Evolutionary conservation across 2,113 vertebrate species (phyloP).

Genomic region (Podarcis cretensis): DNA sequence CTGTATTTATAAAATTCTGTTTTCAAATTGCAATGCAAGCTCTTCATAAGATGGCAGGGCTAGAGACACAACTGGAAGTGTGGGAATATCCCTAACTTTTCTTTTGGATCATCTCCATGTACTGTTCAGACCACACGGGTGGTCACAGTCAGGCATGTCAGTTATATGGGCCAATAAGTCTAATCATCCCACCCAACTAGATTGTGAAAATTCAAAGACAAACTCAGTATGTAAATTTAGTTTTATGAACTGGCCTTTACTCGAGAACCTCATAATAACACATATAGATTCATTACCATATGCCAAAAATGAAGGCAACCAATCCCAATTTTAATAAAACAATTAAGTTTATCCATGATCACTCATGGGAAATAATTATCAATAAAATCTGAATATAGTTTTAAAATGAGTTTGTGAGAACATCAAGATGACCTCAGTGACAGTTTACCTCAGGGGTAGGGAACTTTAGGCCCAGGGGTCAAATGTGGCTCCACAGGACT

Average conservation of each 20-base stretch:
- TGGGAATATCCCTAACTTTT: constrained; percentile 2
- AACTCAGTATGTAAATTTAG: background rate
- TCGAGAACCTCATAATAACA: background rate
- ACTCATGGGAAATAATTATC: background rate
- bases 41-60: background rate
- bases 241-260: background rate
- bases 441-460: background rate
- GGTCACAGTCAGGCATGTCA: background rate
- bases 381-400: background rate
- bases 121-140: background rate
- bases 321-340: constrained; percentile 8
- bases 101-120: background rate
- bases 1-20: constrained; percentile 26
- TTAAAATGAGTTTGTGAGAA: background rate
- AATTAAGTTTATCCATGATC: background rate
- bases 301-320: background rate
- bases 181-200: background rate
- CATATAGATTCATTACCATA: too few species aligned
- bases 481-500: too few species aligned
- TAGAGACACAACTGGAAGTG: background rate
- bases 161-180: background rate
- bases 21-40: background rate
- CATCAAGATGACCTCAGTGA: constrained; percentile 23
- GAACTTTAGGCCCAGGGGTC: too few species aligned
- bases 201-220: background rate